These are phyloP conservation scores for Sebastes umbrosus DNA, from an alignment of 2,797 vertebrate genomes.

Conservation along the genomic window DNA sequence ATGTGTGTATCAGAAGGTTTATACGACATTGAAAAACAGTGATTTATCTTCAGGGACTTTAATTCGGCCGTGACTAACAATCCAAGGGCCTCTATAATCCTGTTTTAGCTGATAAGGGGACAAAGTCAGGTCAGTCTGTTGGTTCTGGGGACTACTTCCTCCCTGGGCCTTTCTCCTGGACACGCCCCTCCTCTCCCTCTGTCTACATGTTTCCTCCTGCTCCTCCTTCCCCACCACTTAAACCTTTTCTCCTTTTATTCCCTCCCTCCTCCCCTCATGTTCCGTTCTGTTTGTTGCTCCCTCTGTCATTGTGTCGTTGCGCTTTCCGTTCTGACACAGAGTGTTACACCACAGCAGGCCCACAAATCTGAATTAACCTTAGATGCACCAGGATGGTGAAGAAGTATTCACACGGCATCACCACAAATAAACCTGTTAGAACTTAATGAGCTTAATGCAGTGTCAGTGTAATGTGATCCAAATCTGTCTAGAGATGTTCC, in stretches of 20 bases:
- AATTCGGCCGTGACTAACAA: slow-evolving; percentile 37
- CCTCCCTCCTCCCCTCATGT: slow-evolving; percentile 54
- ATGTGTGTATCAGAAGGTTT: slow-evolving; percentile 11
- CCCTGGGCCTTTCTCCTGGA: slow-evolving; percentile 40
- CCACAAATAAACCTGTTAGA: neutral
- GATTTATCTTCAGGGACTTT: slow-evolving; percentile 6
- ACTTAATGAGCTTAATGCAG: neutral
- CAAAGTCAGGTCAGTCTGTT: slow-evolving; percentile 42
- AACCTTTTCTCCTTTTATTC: slow-evolving; percentile 50
- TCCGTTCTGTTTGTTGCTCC: slow-evolving; percentile 71
- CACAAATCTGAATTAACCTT: slow-evolving; percentile 16
- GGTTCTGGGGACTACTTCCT: slow-evolving; percentile 37
- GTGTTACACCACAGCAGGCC: slow-evolving; percentile 62
- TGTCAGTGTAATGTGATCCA: neutral
- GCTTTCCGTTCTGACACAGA: slow-evolving; percentile 57
- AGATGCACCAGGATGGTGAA: neutral
- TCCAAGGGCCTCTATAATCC: slow-evolving; percentile 51
- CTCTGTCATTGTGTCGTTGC: slow-evolving; percentile 66
- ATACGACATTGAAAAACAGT: slow-evolving; percentile 23
- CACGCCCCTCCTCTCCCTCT: slow-evolving; percentile 49
- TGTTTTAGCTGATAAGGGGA: slow-evolving; percentile 39
- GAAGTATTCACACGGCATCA: slow-evolving; percentile 5
- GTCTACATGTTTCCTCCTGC: slow-evolving; percentile 45
- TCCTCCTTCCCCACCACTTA: slow-evolving; percentile 51
- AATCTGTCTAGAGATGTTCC: neutral